Conservation (phyloP, 2,888 invertebrate species). For the Blastobasis lacticolella region DNA sequence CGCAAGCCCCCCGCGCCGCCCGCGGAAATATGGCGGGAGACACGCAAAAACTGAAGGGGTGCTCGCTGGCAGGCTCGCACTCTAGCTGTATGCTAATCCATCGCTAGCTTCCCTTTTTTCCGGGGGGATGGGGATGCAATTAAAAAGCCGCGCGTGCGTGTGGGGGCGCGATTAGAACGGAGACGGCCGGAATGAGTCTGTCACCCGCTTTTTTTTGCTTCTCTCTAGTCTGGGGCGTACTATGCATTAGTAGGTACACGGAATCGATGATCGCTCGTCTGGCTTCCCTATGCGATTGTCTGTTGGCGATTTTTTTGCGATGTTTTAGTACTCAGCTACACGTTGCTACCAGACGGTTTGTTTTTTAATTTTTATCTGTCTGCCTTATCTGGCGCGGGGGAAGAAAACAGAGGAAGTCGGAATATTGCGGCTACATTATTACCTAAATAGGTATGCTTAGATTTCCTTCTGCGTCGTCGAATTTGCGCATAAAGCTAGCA, state of each 20-base stretch:
- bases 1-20: conserved; percentile 47
- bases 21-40: conserved; percentile 64
- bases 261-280: conserved; percentile 45
- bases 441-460: no score
- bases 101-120: conserved; percentile 66
- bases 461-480: no score
- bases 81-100: conserved; percentile 71
- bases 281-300: conserved; percentile 22
- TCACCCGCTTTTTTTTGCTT: conserved; percentile 65
- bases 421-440: no score
- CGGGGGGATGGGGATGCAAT: conserved; percentile 68
- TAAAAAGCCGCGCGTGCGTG: conserved; percentile 73
- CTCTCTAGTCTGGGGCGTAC: conserved; percentile 65
- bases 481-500: no score
- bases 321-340: neutral
- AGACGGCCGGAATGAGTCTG: conserved; percentile 69
- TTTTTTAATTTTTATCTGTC: no score
- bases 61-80: conserved; percentile 51
- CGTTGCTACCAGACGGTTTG: no score
- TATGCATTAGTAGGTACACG: conserved; percentile 30
- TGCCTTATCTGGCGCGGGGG: no score
- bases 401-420: no score
- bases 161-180: conserved; percentile 71
- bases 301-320: neutral
- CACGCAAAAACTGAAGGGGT: conserved; percentile 69